Evolutionary conservation across 2,888 invertebrate species (phyloP).

Genomic region (Embidobia sp.): DNA sequence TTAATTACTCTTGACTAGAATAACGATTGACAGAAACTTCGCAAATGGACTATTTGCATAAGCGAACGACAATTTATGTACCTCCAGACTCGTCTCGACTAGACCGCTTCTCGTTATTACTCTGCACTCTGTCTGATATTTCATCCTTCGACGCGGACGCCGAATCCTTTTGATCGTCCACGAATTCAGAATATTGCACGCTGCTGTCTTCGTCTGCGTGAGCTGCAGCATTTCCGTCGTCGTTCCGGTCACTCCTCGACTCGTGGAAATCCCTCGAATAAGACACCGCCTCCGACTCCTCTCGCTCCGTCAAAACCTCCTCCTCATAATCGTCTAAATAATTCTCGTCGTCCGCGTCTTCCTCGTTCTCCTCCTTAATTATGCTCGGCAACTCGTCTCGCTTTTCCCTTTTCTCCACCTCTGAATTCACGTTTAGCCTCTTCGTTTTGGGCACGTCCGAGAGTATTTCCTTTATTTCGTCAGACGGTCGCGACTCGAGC

Average conservation of each 20-base stretch:
- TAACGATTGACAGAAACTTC: too few relatives aligned
- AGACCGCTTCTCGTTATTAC: slow-evolving; percentile 5
- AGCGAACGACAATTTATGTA: slow-evolving; percentile 26
- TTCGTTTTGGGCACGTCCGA: slow-evolving; percentile 30
- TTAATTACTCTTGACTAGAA: too few relatives aligned
- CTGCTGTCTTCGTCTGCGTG: slow-evolving; percentile 34
- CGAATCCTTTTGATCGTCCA: slow-evolving; percentile 35
- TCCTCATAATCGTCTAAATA: slow-evolving; percentile 51
- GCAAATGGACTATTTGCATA: neutral
- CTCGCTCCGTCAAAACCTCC: slow-evolving; percentile 32
- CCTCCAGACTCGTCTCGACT: slow-evolving; percentile 23
- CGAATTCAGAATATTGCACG: slow-evolving; percentile 31
- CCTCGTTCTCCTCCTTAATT: slow-evolving; percentile 36
- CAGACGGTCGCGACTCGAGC: neutral
- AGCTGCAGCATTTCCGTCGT: slow-evolving; percentile 5
- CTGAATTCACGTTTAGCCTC: neutral
- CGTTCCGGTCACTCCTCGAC: slow-evolving; percentile 35
- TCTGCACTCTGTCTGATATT: slow-evolving; percentile 4
- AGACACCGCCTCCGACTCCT: slow-evolving; percentile 40
- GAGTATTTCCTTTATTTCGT: slow-evolving; percentile 9
- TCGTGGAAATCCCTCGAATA: slow-evolving; percentile 40
- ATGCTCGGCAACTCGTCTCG: slow-evolving; percentile 3
- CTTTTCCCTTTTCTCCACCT: slow-evolving; percentile 11
- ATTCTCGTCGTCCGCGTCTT: slow-evolving; percentile 30
- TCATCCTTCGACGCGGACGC: slow-evolving; percentile 15